Conservation (phyloP, 1,140 invertebrate genomes). For the Macrotrachela quadricornifera region DNA sequence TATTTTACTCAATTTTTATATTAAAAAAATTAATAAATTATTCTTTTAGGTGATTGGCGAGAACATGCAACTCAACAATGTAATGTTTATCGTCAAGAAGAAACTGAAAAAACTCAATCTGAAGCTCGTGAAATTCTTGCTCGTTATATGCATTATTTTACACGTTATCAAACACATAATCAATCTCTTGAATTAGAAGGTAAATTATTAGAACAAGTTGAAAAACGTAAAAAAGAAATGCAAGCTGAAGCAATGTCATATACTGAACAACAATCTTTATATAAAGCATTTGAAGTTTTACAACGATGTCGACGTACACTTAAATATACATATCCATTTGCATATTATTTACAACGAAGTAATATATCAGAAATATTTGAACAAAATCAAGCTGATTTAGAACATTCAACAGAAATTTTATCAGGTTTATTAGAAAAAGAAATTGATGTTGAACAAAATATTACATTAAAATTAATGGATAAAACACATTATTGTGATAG, state of each 20-base stretch:
- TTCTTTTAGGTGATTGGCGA: no score
- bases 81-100: no score
- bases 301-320: constrained; percentile 88
- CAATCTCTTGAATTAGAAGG: constrained; percentile 91
- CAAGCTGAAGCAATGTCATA: constrained; percentile 77
- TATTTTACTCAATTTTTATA: no score
- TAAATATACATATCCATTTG: constrained; percentile 98
- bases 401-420: constrained; percentile 80
- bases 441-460: constrained; percentile 41
- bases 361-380: constrained; percentile 98
- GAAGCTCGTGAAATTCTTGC: constrained; percentile 55
- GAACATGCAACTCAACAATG: no score
- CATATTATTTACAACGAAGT: constrained; percentile 87
- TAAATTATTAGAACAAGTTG: constrained; percentile 47
- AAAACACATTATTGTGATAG: no score
- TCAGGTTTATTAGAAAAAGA: constrained; percentile 93
- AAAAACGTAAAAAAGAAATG: constrained; percentile 98
- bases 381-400: constrained; percentile 92
- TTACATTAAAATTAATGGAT: no score
- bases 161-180: constrained; percentile 98
- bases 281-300: constrained; percentile 88
- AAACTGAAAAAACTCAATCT: no score
- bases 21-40: no score
- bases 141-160: constrained; percentile 92
- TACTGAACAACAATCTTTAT: constrained; percentile 94